A percentile compares a stretch with the other conserved stretches of the same genome.
Evolutionary conservation across 2,113 vertebrate genomes (phyloP).

Genomic region (Scolopax mira): DNA sequence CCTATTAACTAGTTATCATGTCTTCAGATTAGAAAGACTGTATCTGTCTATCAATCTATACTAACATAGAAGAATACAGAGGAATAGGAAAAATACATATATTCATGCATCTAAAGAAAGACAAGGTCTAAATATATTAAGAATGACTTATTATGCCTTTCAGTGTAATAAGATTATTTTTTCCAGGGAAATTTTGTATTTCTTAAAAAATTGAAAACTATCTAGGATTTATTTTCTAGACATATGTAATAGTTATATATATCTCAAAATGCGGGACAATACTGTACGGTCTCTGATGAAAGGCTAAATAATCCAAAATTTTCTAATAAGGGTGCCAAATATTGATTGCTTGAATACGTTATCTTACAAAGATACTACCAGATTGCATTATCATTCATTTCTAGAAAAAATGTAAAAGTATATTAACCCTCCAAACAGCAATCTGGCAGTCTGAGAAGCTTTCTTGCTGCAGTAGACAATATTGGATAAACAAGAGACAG

Average conservation of each 20-base stretch:
- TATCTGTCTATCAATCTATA: background rate
- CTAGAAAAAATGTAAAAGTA: background rate
- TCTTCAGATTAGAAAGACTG: background rate
- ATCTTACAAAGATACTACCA: background rate
- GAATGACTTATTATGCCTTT: background rate
- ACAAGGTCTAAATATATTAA: background rate
- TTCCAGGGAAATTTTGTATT: background rate
- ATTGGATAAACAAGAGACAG: background rate
- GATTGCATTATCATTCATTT: background rate
- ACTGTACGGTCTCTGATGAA: background rate
- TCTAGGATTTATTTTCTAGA: background rate
- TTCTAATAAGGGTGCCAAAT: background rate
- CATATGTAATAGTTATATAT: background rate
- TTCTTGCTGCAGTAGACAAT: background rate
- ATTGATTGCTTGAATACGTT: background rate
- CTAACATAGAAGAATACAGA: background rate
- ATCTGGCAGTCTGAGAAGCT: background rate
- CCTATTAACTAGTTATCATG: background rate
- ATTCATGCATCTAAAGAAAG: background rate
- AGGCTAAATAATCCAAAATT: background rate
- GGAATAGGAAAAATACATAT: background rate
- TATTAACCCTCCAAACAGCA: background rate
- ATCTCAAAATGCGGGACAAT: rapidly evolving
- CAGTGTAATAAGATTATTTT: background rate
- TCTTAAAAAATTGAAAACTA: background rate